phyloP scores from a whole-genome alignment of 53 echinoderm and acorn worm species.

The Astropecten irregularis region DNA sequence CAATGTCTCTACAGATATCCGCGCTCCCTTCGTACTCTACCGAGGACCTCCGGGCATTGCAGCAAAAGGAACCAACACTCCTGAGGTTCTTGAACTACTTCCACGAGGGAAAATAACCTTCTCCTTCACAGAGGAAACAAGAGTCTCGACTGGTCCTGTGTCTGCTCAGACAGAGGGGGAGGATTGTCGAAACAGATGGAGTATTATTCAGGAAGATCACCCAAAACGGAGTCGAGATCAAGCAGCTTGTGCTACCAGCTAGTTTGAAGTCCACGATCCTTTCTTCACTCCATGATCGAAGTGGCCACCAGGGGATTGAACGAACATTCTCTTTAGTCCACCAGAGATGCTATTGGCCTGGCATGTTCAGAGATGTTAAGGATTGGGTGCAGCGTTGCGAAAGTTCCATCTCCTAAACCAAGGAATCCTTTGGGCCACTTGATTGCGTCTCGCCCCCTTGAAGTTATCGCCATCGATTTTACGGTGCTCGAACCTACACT shows the following conservation, averaged over 20 bases:
- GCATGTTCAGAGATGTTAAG: not conserved
- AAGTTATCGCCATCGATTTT: slow-evolving; percentile 68
- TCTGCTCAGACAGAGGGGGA: not conserved
- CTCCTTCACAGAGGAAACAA: not conserved
- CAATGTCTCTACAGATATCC: not conserved
- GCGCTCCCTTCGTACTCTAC: not conserved
- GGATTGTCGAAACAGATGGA: not conserved
- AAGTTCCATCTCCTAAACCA: not conserved
- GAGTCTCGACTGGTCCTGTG: not conserved
- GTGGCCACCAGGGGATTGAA: slow-evolving; percentile 15
- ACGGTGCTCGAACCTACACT: slow-evolving; percentile 56
- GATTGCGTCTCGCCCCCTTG: slow-evolving; percentile 49
- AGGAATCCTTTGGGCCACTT: not conserved
- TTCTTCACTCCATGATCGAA: not conserved
- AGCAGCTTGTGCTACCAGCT: slow-evolving; percentile 2
- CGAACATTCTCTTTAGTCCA: slow-evolving; percentile 3
- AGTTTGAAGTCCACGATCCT: not conserved
- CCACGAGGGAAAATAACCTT: not conserved
- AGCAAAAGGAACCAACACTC: not conserved
- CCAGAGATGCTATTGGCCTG: slow-evolving; percentile 6
- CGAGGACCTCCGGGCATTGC: not conserved
- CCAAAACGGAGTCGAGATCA: not conserved
- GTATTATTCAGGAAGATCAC: not conserved
- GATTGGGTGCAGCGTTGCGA: not conserved
- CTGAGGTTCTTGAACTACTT: not conserved